Percentiles rank a stretch among this genome's conserved stretches.
These are phyloP conservation scores for Ellobium chinense DNA, from an alignment of 2,888 invertebrate species.

Conservation along the genomic window DNA sequence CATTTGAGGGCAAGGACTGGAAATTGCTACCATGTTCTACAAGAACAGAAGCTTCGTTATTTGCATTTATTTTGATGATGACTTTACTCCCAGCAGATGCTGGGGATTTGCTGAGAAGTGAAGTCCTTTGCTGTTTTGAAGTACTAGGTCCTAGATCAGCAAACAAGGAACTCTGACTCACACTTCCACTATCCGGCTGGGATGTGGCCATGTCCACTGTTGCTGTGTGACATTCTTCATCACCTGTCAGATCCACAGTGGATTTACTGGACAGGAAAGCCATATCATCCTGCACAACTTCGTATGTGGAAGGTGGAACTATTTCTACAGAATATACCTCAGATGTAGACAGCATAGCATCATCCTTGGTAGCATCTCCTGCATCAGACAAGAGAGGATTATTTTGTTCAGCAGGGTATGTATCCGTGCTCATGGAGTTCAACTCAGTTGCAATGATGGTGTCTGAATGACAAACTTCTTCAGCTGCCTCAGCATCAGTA, in stretches of 20 bases:
- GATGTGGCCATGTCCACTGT: not conserved
- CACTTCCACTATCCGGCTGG: not conserved
- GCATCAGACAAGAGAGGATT: not conserved
- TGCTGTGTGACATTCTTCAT: not conserved
- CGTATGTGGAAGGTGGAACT: not conserved
- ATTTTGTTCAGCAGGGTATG: not conserved
- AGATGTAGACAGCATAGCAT: not conserved
- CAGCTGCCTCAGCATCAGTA: not conserved
- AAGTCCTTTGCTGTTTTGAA: not conserved
- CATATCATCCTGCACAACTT: not conserved
- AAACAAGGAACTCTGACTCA: not conserved
- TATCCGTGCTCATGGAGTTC: not conserved
- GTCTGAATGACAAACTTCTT: too few relatives aligned
- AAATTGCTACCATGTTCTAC: not conserved
- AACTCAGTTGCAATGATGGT: too few relatives aligned
- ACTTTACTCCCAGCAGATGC: not conserved
- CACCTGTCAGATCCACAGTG: slow-evolving; percentile 19
- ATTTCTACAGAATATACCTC: not conserved
- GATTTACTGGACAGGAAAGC: slow-evolving; percentile 10
- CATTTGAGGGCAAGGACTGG: not conserved
- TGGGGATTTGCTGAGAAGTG: not conserved
- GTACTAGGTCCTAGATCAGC: not conserved
- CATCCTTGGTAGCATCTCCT: not conserved
- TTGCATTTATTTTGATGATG: slow-evolving; percentile 14
- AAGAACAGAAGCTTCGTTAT: slow-evolving; percentile 4